phyloP scores from a whole-genome alignment of 1,140 invertebrate species.

The Pygmarrhopalites habei region DNA sequence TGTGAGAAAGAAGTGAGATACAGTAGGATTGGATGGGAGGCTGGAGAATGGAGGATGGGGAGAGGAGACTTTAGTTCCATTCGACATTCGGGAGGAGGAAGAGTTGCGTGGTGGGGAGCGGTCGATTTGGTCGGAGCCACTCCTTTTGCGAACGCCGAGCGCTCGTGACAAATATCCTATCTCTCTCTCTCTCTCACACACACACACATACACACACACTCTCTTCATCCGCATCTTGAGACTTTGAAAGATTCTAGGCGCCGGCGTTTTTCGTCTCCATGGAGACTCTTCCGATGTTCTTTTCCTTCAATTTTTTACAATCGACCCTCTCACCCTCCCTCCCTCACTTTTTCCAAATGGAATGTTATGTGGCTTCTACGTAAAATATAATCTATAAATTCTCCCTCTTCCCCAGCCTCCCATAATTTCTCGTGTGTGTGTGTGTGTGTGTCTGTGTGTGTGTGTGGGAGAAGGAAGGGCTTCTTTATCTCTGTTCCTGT shows the following conservation, averaged over 20 bases:
- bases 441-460: too few species aligned
- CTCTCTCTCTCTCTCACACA: constrained; percentile 8
- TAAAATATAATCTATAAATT: too few species aligned
- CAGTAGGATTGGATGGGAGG: constrained; percentile 23
- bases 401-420: too few species aligned
- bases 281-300: not conserved
- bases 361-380: too few species aligned
- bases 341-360: too few species aligned
- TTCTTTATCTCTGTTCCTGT: too few species aligned
- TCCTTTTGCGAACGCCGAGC: constrained; percentile 15
- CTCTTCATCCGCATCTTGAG: not conserved
- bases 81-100: constrained; percentile 8
- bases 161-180: constrained; percentile 35
- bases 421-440: too few species aligned
- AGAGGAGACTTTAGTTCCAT: not conserved
- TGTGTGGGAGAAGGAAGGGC: too few species aligned
- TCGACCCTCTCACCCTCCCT: too few species aligned
- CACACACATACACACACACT: not conserved
- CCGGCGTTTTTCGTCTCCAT: constrained; percentile 20
- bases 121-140: constrained; percentile 23
- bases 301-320: too few species aligned
- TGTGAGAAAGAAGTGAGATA: too few species aligned
- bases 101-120: constrained; percentile 24
- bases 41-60: constrained; percentile 19
- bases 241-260: constrained; percentile 15